Conservation (phyloP, 92 coral and sea anemone species). For the Plumapathes pennacea region DNA sequence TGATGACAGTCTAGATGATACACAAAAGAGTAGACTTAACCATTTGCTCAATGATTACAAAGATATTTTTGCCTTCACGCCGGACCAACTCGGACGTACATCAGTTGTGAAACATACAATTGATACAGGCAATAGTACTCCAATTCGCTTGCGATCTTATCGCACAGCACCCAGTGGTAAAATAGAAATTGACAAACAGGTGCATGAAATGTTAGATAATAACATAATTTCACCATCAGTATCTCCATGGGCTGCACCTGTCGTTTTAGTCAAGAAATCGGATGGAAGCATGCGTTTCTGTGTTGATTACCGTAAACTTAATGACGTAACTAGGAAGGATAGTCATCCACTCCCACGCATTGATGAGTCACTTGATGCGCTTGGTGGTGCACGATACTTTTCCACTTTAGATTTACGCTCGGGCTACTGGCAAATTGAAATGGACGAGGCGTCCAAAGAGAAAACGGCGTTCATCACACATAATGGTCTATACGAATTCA, state of each 20-base stretch:
- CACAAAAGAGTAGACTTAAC: background rate
- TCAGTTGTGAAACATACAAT: constrained; percentile 37
- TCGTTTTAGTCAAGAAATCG: constrained; percentile 21
- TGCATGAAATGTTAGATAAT: constrained; percentile 32
- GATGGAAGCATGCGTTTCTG: constrained; percentile 35
- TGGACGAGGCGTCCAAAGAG: constrained; percentile 24
- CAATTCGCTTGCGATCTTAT: constrained; percentile 27
- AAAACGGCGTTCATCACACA: constrained; percentile 47
- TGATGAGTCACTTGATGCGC: constrained; percentile 31
- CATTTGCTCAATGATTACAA: background rate
- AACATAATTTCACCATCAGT: constrained; percentile 27
- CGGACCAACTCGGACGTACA: constrained; percentile 16
- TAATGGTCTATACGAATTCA: constrained; percentile 38
- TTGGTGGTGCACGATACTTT: constrained; percentile 38
- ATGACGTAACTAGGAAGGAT: constrained; percentile 9
- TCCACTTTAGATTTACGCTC: constrained; percentile 40
- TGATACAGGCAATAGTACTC: constrained; percentile 33
- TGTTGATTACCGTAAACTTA: constrained; percentile 34
- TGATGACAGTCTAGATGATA: too few relatives aligned
- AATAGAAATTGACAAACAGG: constrained; percentile 20
- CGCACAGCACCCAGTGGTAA: constrained; percentile 17
- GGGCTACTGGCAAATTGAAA: constrained; percentile 50
- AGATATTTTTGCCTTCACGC: constrained; percentile 4
- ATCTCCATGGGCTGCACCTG: constrained; percentile 41
- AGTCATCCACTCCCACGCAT: constrained; percentile 18